phyloP scores from a whole-genome alignment of 2,888 invertebrate genomes.

The Oscheius myriophilus region DNA sequence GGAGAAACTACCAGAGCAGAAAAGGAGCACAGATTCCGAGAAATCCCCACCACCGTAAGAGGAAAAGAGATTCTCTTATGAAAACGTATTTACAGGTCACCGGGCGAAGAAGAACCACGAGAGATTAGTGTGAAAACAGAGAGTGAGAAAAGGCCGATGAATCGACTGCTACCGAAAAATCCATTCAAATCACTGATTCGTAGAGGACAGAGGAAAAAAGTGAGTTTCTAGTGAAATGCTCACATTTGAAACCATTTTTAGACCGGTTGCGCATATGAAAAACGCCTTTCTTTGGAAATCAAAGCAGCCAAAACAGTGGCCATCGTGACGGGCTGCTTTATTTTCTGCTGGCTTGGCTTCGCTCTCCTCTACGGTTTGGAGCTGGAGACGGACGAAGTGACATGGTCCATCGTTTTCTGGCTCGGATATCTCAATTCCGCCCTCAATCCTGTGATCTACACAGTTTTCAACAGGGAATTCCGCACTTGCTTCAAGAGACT shows the following conservation, averaged over 20 bases:
- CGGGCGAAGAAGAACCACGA: conserved; percentile 1
- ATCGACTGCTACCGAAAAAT: conserved; percentile 20
- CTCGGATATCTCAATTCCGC: conserved; percentile 96
- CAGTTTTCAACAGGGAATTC: conserved; percentile 69
- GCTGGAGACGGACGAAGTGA: conserved; percentile 60
- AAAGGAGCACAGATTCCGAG: conserved; percentile 14
- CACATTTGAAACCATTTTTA: conserved; percentile 17
- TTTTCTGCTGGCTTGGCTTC: conserved; percentile 95
- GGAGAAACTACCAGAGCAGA: conserved; percentile 1
- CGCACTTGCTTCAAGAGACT: conserved; percentile 69
- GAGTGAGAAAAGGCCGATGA: background rate
- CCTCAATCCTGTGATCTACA: conserved; percentile 81
- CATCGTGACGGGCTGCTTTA: conserved; percentile 95
- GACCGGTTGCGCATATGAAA: conserved; percentile 67
- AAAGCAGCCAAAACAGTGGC: conserved; percentile 72
- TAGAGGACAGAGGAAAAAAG: conserved; percentile 48
- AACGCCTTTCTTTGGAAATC: conserved; percentile 68
- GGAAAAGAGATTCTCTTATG: background rate
- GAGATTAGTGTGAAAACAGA: conserved; percentile 6
- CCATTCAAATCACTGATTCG: conserved; percentile 38
- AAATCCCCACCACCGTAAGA: conserved; percentile 4
- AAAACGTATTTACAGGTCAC: background rate
- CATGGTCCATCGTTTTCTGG: conserved; percentile 88
- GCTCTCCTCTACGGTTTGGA: conserved; percentile 75
- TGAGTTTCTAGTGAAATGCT: background rate